Percentiles rank a stretch among this genome's conserved stretches.
Conservation (phyloP, 2,888 invertebrate species). For the Ypsolopha scabrella region DNA sequence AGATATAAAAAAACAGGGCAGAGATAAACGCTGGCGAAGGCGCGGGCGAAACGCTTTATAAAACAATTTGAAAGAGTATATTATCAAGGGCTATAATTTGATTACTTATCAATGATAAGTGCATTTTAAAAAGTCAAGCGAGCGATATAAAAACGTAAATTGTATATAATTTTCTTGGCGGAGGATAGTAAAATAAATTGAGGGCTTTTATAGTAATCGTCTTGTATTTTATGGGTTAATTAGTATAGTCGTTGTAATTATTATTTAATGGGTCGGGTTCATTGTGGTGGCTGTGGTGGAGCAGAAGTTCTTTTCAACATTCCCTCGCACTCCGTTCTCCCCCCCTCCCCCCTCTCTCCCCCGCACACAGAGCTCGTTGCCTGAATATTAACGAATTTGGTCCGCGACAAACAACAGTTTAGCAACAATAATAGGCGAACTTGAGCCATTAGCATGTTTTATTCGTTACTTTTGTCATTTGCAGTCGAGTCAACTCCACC, state of each 20-base stretch:
- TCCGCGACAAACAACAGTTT: slow-evolving; percentile 22
- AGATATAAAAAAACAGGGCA: too few relatives aligned
- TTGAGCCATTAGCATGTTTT: slow-evolving; percentile 23
- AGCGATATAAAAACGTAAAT: slow-evolving; percentile 13
- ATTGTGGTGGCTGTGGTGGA: slow-evolving; percentile 4
- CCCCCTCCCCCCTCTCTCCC: too few relatives aligned
- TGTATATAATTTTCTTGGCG: slow-evolving; percentile 12
- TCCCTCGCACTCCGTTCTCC: too few relatives aligned
- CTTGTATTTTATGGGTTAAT: slow-evolving; percentile 16
- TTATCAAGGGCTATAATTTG: neutral
- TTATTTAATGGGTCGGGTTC: slow-evolving; percentile 10
- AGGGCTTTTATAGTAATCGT: slow-evolving; percentile 20
- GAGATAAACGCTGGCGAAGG: too few relatives aligned
- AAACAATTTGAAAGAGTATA: neutral
- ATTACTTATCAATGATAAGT: too few relatives aligned
- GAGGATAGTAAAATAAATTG: slow-evolving; percentile 17
- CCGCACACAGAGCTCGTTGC: neutral
- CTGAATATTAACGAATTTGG: slow-evolving; percentile 5
- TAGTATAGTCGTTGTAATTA: slow-evolving; percentile 15
- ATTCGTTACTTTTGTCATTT: slow-evolving; percentile 14
- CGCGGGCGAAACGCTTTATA: too few relatives aligned
- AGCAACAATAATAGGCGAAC: slow-evolving; percentile 22
- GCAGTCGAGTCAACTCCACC: neutral
- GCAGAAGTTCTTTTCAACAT: slow-evolving; percentile 10
- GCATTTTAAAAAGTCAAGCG: neutral